Evolutionary conservation across 2,888 invertebrate species (phyloP), one percentile per base, ranked within the genome.

Genomic region (Unio delphinus): DNA sequence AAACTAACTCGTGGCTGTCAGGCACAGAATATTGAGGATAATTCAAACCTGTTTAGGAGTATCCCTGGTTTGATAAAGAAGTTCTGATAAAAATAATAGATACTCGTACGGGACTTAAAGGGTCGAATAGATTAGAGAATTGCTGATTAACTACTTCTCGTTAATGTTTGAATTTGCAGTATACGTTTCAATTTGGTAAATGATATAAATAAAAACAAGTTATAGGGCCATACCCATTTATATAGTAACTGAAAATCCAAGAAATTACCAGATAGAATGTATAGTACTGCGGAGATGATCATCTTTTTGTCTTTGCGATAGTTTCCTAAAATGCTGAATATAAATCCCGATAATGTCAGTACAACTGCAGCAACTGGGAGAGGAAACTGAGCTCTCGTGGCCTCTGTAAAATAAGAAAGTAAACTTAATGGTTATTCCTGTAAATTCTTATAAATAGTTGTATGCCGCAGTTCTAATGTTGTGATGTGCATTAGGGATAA

Each of bases 271-370:
- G 83, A 80, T 28, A 81, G 72, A n/a, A 86, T 83, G 67, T 84
- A 85, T 30, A 84, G 68, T n/a, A 85, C 81, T 64, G 86, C 84
- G 68, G 82, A 83, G 30, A 80, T 67, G 2, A 86, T 74, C 11
- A 81, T 83, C 65, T 82, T 83, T 62, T 74, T 69, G 68, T 85
- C 84, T 61, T 73, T 67, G 67, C 76, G 76, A 58, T 74, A 76
- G 68, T 83, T 82, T 30, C 86, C 86, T 3, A 83, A 62, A 11
- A 83, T 80, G 70, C 81, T 79, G 62, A 80, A 74, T 26, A 77
- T 74, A 62, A 84, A 76, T 0, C 81, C 85, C 26, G 76, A 67
- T 55, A 85, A 59, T 1, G 83, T 76, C 26, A 85, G 67, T 0
- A 85, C 26, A 1, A 85, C 81, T 54, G 82, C 80, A 8, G 75